Evolutionary conservation across 2,113 vertebrate genomes (phyloP), one percentile per base, ranked within the genome.

Genomic region (Dicrurus megarhynchus): DNA sequence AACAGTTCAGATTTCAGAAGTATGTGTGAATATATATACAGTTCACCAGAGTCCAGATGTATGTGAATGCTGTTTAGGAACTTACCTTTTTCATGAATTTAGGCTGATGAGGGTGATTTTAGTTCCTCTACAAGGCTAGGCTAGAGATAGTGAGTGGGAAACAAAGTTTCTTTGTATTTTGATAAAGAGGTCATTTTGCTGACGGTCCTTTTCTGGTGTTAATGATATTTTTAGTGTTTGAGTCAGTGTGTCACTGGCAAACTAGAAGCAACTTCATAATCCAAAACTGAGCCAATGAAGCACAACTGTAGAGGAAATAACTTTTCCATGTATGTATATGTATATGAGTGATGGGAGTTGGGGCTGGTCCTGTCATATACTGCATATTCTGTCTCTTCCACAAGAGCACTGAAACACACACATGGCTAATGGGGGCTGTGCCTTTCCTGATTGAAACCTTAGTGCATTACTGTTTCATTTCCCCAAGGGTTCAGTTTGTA

Each of bases 291-390:
- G 13, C 41, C 16, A 80, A 35, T 21, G n/a, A 61, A 55, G 73
- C 37, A 59, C 0, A 1, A 83, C 55, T 21, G 6, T 17, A 84
- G 41, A 44, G 63, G 26, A 64, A 86, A 60, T 21, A 74, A 32
- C 8, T 50, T 37, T 14, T 6, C 30, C 16, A 3, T 21, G 2
- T 35, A 9, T 6, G 2, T 4, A 13, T 49, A 11, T 4, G 10
- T 6, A 5, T 19, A 4, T 20, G 27, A 49, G 32, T 37, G 37
- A 17, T 44, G 11, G 16, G 11, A 70, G 22, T 4, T n/a, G 37
- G 30, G 33, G 12, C 8, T 63, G 46, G 76, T 57, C 23, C 46
- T 53, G 21, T 5, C 30, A 55, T 57, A 10, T 8, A 10, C 22
- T 57, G 28, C 8, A 5, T 9, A 3, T 63, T 61, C 17, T 71